Evolutionary conservation across 2,113 vertebrate genomes (phyloP), one percentile per base, ranked within the genome.

Genomic region (Sterna hirundo): DNA sequence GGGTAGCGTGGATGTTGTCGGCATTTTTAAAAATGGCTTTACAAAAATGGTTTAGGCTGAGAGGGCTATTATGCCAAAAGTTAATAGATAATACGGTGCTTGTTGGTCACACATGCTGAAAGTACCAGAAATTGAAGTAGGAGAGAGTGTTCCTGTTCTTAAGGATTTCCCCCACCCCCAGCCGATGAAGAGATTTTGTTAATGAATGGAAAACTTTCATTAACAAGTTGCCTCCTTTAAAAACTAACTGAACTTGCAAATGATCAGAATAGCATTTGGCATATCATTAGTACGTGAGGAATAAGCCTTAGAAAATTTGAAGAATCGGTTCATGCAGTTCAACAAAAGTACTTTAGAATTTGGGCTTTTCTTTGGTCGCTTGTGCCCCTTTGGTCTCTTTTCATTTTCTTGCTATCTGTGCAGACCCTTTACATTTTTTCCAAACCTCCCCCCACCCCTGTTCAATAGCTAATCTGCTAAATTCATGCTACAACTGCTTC

Each of bases 391-490:
- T 87, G 69, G 82, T 86, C 93, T 81, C 96, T 86, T 97, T 96
- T 92, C 68, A 82, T 94, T 96, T 95, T 95, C 93, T 93, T 86
- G 69, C 91, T 97, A 91, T 96, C 82, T 96, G 77, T 93, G 82
- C 91, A 96, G 97, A 94, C 76, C 81, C 79, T 89, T 85, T 86
- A 83, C 87, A 72, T 95, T 95, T 88, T 96, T 96, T 96, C 86
- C 54, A 71, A 49, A 36, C 92, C 94, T 94, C 75, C 96, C 83
- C 96, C 93, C 81, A 89, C 81, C 88, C 81, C 83, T 94, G 78
- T 98, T 99, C 98, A 99, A 98, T 99, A 98, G 98, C 97, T 99
- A 98, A 99, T 99, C 98, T 99, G 98, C 98, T 98, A 98, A 98
- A 98, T 99, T 98, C 98, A 98, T 98, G 98, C 98, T 98, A 98